These are phyloP conservation scores for Drosophila imparisetae DNA, from an alignment of 2,888 invertebrate genomes.

Conservation along the genomic window DNA sequence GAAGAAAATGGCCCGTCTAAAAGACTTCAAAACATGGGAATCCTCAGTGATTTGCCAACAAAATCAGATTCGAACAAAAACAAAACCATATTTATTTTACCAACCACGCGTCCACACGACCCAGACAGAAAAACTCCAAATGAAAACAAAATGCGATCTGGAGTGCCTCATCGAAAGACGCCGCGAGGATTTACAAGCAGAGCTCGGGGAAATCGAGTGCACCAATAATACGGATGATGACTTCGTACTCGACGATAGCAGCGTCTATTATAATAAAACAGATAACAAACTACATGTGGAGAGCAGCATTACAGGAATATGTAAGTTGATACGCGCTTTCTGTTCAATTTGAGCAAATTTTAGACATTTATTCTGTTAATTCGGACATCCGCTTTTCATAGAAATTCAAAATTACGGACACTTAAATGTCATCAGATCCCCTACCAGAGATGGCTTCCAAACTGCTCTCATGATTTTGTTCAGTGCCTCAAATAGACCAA, in stretches of 20 bases:
- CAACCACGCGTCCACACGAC: constrained; percentile 92
- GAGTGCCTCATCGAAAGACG: constrained; percentile 51
- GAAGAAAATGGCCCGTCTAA: constrained; percentile 94
- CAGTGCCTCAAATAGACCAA: background rate
- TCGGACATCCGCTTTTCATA: background rate
- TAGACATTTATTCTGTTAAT: background rate
- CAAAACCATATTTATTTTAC: constrained; percentile 95
- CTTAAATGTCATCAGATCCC: background rate
- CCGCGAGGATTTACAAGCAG: constrained; percentile 49
- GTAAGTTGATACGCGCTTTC: constrained; percentile 14
- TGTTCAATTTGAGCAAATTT: background rate
- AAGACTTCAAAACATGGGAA: constrained; percentile 96
- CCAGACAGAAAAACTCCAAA: constrained; percentile 88
- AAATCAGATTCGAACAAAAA: constrained; percentile 94
- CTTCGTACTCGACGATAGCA: constrained; percentile 44
- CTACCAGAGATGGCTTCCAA: background rate
- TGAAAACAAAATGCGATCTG: constrained; percentile 86
- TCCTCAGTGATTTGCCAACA: constrained; percentile 90
- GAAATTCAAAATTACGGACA: background rate
- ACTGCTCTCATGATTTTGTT: background rate
- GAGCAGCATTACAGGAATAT: constrained; percentile 16
- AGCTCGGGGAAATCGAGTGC: constrained; percentile 54
- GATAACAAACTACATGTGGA: constrained; percentile 23
- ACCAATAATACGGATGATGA: constrained; percentile 57
- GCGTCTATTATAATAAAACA: constrained; percentile 32